Evolutionary conservation across 2,113 vertebrate species (phyloP).

Genomic region (Clupea harengus): DNA sequence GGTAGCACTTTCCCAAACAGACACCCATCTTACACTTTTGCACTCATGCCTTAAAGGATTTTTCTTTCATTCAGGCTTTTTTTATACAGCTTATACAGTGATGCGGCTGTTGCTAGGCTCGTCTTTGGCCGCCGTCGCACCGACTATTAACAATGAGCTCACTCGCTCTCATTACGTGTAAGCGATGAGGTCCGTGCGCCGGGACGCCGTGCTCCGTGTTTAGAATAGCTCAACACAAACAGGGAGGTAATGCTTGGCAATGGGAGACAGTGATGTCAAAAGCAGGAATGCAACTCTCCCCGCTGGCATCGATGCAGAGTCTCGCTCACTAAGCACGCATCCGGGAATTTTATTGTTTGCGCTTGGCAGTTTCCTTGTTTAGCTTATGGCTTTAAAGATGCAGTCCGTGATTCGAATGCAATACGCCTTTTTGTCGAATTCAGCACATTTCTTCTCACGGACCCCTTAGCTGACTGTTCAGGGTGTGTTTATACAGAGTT

Average conservation of each 20-base stretch:
- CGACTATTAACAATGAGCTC: constrained; percentile 49
- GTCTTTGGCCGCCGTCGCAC: constrained; percentile 37
- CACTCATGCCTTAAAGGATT: not conserved
- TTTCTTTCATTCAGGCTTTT: not conserved
- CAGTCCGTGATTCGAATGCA: no score
- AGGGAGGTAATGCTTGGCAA: not conserved
- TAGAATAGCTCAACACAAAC: constrained; percentile 16
- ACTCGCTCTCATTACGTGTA: constrained; percentile 13
- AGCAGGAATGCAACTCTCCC: not conserved
- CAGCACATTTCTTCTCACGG: no score
- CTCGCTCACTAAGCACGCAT: not conserved
- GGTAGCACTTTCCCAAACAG: not conserved
- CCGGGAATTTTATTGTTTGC: constrained; percentile 5
- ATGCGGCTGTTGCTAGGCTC: constrained; percentile 34
- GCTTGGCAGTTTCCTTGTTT: not conserved
- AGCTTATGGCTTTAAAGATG: not conserved
- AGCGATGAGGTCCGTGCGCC: not conserved
- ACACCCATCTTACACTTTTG: not conserved
- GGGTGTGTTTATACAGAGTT: no score
- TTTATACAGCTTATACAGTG: not conserved
- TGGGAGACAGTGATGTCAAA: not conserved
- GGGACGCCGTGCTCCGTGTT: not conserved
- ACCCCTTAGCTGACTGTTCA: no score
- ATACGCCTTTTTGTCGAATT: no score
- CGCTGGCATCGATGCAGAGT: not conserved